Evolutionary conservation across 2,113 vertebrate genomes (phyloP).

Genomic region (Sterrhoptilus dennistouni): DNA sequence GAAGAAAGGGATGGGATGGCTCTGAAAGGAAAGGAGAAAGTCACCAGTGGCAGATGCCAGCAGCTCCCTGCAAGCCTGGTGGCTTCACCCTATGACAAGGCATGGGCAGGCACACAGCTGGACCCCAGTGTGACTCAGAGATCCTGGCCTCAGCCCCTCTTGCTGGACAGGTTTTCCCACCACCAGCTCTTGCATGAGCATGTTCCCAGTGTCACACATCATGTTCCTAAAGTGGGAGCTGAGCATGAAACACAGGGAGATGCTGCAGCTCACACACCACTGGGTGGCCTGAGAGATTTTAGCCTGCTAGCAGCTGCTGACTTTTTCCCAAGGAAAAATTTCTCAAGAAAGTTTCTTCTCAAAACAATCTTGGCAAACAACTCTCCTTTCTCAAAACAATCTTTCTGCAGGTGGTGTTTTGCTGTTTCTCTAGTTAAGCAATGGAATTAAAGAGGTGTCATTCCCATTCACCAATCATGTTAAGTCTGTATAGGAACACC

Average conservation of each 20-base stretch:
- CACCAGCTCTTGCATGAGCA: background rate
- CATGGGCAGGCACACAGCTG: background rate
- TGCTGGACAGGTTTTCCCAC: background rate
- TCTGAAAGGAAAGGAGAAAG: background rate
- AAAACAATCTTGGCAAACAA: too few species aligned
- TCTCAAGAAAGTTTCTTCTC: too few species aligned
- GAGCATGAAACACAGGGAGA: background rate
- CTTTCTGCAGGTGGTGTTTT: too few species aligned
- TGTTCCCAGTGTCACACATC: background rate
- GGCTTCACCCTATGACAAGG: background rate
- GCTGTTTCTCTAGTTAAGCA: too few species aligned
- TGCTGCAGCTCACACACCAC: background rate
- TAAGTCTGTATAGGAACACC: too few species aligned
- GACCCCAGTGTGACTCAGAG: background rate
- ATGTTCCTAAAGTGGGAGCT: background rate
- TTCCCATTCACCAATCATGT: too few species aligned
- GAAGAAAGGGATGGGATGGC: background rate
- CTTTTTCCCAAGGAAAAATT: too few species aligned
- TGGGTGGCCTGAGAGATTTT: too few species aligned
- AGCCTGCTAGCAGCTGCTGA: too few species aligned
- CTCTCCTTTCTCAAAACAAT: too few species aligned
- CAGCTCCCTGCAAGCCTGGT: background rate
- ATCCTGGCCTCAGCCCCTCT: background rate
- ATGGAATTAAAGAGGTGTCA: too few species aligned
- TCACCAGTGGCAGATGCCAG: background rate